Evolutionary conservation across 2,113 vertebrate genomes (phyloP), one percentile per base, ranked within the genome.

Genomic region (Engraulis encrasicolus): DNA sequence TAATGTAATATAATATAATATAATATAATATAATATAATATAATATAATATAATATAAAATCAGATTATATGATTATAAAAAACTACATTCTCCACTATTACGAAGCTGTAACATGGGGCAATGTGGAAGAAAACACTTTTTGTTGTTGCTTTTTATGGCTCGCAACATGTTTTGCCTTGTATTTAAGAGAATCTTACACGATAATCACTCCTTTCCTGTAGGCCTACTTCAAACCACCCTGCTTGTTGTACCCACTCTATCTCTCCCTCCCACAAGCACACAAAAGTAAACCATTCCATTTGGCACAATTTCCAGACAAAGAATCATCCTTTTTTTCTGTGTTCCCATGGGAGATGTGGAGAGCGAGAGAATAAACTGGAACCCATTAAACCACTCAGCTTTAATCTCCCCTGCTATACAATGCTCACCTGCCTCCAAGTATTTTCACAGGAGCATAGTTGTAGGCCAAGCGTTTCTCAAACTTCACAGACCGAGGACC

Each of bases 321-420:
- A 71, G 27, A 31, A 4, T 14, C 34, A 27, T 74, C 27, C 23
- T 14, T n/a, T n/a, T n/a, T n/a, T n/a, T 74, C 34, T 74, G 66
- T 34, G 66, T 15, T 71, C 61, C 66, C 31, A 74, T 31, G 66
- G 31, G 27, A 74, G 31, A 66, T 66, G n/a, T 15, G 23, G 58
- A 61, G 58, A 74, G 66, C 34, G 38, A 50, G 79, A 79, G 87
- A 86, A 78, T 88, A 80, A 89, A 87, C 38, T 74, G 88, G 85
- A 90, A 88, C 85, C 88, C 80, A 81, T 81, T 87, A 81, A 88
- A 85, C 89, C 74, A 49, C 61, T 52, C 23, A 74, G 78, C 88
- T 87, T 40, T 80, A 86, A 87, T 91, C 81, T 86, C 45, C 79
- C 86, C 84, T 84, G 45, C 78, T 79, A 82, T 81, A 82, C 84